Evolutionary conservation across 92 coral and sea anemone genomes (phyloP).

Genomic region (Plumapathes pennacea): DNA sequence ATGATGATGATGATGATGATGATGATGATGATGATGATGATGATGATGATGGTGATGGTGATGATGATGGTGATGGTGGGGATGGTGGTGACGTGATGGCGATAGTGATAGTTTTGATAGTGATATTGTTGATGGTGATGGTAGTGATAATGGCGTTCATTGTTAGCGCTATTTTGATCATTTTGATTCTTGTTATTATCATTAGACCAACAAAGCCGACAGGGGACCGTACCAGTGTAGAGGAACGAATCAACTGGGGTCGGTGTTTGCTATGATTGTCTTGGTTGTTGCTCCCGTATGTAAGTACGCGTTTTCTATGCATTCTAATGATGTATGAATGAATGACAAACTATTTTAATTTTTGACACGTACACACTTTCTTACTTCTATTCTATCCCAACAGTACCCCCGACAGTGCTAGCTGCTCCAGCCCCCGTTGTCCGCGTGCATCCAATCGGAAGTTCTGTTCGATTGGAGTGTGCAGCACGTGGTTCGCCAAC

Average conservation of each 20-base stretch:
- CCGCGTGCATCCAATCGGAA: slow-evolving; percentile 28
- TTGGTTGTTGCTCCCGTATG: slow-evolving; percentile 68
- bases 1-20: too few relatives aligned
- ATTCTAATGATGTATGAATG: neutral
- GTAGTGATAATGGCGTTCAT: too few relatives aligned
- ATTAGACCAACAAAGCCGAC: slow-evolving; percentile 37
- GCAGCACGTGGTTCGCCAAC: slow-evolving; percentile 79
- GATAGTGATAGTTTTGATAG: too few relatives aligned
- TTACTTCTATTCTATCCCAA: neutral
- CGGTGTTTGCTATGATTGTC: slow-evolving; percentile 68
- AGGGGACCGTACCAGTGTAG: slow-evolving; percentile 79
- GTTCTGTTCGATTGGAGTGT: slow-evolving; percentile 48
- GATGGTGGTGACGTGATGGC: too few relatives aligned
- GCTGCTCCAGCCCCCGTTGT: slow-evolving; percentile 47
- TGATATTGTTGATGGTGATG: too few relatives aligned
- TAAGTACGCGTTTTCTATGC: slow-evolving; percentile 41
- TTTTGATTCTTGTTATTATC: too few relatives aligned
- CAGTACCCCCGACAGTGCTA: slow-evolving; percentile 57
- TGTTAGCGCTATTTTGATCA: too few relatives aligned
- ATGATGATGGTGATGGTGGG: too few relatives aligned
- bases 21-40: too few relatives aligned
- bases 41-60: too few relatives aligned
- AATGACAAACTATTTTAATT: too few relatives aligned
- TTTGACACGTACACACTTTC: too few relatives aligned
- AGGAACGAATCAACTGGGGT: slow-evolving; percentile 63